Evolutionary conservation across 2,797 vertebrate species (phyloP), one percentile per base, ranked within the genome.

Genomic region (Nyctibius grandis): DNA sequence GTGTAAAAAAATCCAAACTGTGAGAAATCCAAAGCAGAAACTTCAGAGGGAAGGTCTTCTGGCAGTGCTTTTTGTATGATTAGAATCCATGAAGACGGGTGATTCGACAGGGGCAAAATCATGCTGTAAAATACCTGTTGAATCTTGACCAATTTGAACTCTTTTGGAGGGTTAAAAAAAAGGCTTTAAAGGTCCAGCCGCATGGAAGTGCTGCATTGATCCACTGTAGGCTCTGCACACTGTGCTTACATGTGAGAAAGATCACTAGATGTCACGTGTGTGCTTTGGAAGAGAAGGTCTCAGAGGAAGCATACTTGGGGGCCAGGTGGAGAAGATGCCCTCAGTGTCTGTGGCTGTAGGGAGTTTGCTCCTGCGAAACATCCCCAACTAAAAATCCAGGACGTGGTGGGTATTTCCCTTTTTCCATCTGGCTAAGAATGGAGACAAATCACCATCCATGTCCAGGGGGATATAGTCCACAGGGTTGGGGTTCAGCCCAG

Each of bases 181-280:
- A 57, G 6, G 6, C 2, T 73, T 34, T 28, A 3, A 15, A 65
- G 3, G 20, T 42, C 40, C 51, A 81, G 45, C 12, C 0, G 3
- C 2, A 2, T 11, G 17, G 33, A 74, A 63, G 28, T 67, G 4
- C 31, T 68, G 31, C 0, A 0, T 1, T 60, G 53, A 60, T 40
- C 22, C 28, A 11, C 45, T 50, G 13, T 7, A 40, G 31, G 18
- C 13, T 83, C 44, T 60, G 36, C 9, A n/a, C 8, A 15, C 8
- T 47, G 5, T 23, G 6, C 15, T 34, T 23, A 3, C 6, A 6
- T 9, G 10, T 56, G 12, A 70, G 28, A 68, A 68, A 79, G 8
- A 13, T 29, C 9, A 22, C 14, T 31, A 12, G 36, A 34, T 13
- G 4, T n/a, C 34, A 9, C 1, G 0, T 10, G 18, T 53, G 12